Base-by-base conservation (phyloP, 1,140 invertebrate species). In the Zaprionus inermis region DNA sequence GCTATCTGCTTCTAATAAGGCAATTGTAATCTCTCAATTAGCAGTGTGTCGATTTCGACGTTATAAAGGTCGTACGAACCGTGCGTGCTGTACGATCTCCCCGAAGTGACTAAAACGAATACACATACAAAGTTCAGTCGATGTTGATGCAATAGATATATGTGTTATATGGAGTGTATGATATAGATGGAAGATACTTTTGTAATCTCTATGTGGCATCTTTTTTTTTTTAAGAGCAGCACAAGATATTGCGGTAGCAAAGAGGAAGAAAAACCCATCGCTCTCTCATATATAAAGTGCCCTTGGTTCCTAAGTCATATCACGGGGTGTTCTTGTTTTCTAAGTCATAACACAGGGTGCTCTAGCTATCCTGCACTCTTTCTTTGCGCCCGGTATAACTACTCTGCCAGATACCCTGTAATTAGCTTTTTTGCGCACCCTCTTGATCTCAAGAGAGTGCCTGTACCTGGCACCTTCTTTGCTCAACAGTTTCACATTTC, bases 1-100 rank as follows among this genome's bases (percentile, higher is more conserved):
- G n/a, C 0, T 41, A 49, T 20, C 5, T 3, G 3, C 2, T 20
- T 20, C 44, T 20, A 54, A 24, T 20, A 49, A 28, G 59, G 18
- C 30, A 52, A 24, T 34, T 61, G 28, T 51, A 51, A 51, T 51
- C 46, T 10, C 30, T n/a, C 46, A 46, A 63, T 63, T 63, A 63
- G 46, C 32, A 61, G 59, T 34, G 34, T 46, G 28, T 24, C 44
- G 59, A 61, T 28, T 49, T 49, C 16, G 28, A 2, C 14, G 59
- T 49, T 34, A n/a, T 14, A 51, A 49, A 51, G 44, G 59, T 51
- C 18, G 28, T 1, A 18, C 16, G 18, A 22, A 5, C 3, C 5
- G 24, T 10, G 14, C 30, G 51, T 24, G 22, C 16, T 55, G 52
- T 28, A 28, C 16, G 28, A 5, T n/a, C 18, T 30, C 49, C 41